phyloP scores from a whole-genome alignment of 2,888 invertebrate genomes.

The Andrena trimmerana region DNA sequence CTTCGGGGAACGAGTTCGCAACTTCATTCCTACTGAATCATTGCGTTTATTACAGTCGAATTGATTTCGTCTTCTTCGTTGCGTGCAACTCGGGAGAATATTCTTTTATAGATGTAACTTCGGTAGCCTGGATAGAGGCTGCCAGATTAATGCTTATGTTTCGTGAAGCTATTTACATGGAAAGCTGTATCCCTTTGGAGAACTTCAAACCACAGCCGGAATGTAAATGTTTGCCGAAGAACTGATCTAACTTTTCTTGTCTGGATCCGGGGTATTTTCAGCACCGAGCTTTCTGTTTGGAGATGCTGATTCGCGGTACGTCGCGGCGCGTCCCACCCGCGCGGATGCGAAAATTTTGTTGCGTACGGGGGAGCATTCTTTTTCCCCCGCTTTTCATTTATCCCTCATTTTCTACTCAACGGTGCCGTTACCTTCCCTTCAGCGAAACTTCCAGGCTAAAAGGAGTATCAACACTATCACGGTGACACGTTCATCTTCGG shows the following conservation, averaged over 20 bases:
- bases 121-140: no score
- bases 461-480: constrained; percentile 58
- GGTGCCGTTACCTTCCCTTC: constrained; percentile 31
- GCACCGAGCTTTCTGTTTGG: neutral
- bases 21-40: neutral
- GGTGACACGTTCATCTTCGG: constrained; percentile 60
- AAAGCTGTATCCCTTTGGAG: neutral
- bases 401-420: constrained; percentile 53
- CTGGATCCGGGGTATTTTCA: neutral
- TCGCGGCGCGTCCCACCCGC: neutral
- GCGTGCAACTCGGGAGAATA: no score
- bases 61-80: neutral
- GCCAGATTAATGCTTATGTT: neutral
- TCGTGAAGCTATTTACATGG: neutral
- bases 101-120: no score
- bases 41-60: neutral
- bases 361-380: neutral
- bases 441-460: constrained; percentile 40
- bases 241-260: constrained; percentile 8
- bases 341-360: constrained; percentile 24
- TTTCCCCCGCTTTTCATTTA: constrained; percentile 7
- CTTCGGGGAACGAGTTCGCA: neutral
- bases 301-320: constrained; percentile 4
- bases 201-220: neutral
- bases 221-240: neutral